These are phyloP conservation scores for Potamarius usumacintae DNA, from an alignment of 2,113 vertebrate species.

Conservation along the genomic window DNA sequence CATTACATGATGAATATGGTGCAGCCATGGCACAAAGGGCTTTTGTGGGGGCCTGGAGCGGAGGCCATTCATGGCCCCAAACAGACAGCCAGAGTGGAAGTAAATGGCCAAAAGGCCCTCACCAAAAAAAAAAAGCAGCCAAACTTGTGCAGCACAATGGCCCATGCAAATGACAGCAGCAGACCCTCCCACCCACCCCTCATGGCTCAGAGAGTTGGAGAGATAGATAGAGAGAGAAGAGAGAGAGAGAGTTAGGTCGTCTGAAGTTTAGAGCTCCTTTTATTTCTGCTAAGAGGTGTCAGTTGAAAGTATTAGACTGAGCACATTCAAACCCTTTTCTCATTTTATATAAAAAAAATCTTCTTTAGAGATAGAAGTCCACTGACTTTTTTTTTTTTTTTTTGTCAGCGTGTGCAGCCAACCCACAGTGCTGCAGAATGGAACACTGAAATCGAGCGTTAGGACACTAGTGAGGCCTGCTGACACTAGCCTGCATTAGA, in stretches of 20 bases:
- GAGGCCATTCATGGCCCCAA: conserved; percentile 79
- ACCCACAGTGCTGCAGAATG: conserved; percentile 41
- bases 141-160: conserved; percentile 83
- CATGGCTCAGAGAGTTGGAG: conserved; percentile 53
- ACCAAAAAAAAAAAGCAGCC: conserved; percentile 74
- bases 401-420: conserved; percentile 64
- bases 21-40: conserved; percentile 76
- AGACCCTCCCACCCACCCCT: conserved; percentile 59
- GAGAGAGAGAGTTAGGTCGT: conserved; percentile 62
- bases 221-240: conserved; percentile 39
- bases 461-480: conserved; percentile 28
- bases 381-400: conserved; percentile 70
- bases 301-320: conserved; percentile 71
- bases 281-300: conserved; percentile 67
- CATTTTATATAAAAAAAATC: conserved; percentile 43
- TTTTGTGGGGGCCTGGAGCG: conserved; percentile 79
- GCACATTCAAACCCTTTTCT: conserved; percentile 62
- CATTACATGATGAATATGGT: conserved; percentile 87
- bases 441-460: conserved; percentile 14
- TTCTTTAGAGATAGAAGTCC: conserved; percentile 59
- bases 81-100: conserved; percentile 85
- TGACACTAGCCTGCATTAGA: conserved; percentile 31
- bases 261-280: conserved; percentile 75
- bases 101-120: conserved; percentile 80
- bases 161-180: conserved; percentile 77